Base-by-base conservation (phyloP, 92 coral and sea anemone species). In the Paragorgia papillata region DNA sequence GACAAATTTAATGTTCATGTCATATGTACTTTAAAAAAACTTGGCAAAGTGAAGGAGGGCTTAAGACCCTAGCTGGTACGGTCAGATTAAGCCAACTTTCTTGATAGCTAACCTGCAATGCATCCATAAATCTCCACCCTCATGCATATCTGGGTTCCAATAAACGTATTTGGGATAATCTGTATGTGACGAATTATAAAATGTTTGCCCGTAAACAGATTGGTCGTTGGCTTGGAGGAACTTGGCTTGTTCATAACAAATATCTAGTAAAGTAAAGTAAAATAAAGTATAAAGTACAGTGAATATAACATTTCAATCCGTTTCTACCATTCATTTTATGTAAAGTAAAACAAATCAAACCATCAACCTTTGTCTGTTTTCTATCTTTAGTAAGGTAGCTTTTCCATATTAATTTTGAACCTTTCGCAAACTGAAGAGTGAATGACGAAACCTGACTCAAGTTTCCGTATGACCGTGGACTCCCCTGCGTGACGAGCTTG, bases 401-500 rank as follows among this genome's bases (percentile, higher is more conserved):
- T 86, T 74, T 31, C 34, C 57, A 14, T 32, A 46, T 57, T 59
- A 75, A 18, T 65, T 14, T 17, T n/a, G 34, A 27, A 17, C 64
- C 74, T 57, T 73, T 62, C 1, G 9, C 31, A 25, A 27, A 71
- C 15, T 24, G 18, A 8, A 71, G 19, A 13, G 78, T 71, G 35
- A 53, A 71, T 55, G 63, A 4, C 7, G 31, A 53, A 13, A 71
- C 41, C 12, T 51, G 27, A 55, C 78, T 26, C 9, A 22, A n/a
- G 6, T 71, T 71, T 40, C 41, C 46, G 54, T 53, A 71, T 19
- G 48, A 8, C 5, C n/a, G 31, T 8, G 78, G 78, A 19, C 78
- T 53, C n/a, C 91, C 91, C 58, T 84, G 91, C 9, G 96, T 87
- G 7, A 85, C 69, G 39, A 90, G 59, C 34, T 85, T 88, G 27